Base-by-base conservation (phyloP, 2,797 vertebrate species). In the Sebastes dallii region DNA sequence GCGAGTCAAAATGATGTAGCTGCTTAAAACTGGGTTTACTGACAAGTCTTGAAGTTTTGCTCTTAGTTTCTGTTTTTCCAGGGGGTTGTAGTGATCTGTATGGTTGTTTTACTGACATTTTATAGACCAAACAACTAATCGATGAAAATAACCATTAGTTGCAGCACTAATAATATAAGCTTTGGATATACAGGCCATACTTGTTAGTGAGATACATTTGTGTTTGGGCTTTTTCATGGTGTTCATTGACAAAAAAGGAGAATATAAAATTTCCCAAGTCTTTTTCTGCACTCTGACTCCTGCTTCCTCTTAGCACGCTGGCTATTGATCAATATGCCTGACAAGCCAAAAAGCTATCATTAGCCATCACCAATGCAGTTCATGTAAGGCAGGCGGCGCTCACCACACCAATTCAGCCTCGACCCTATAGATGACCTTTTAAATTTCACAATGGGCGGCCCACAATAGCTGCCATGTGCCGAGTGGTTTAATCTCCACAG, bases 401-500 rank as follows among this genome's bases (percentile, higher is more conserved):
- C 74, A 42, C 55, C 52, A 42, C 60, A 86, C 56, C 77, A 83
- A 88, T 82, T 89, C 90, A 90, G 80, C 85, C 77, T 7, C 84
- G 91, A 93, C 91, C 92, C 93, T 78, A 83, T 77, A 92, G 93
- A 87, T 91, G 96, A 97, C 96, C 97, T 96, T 96, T 95, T 94
- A 90, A 93, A 94, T 95, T 95, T 96, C 82, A 95, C 95, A 96
- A 95, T 95, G 93, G 94, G 92, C 91, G 91, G 95, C 93, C 91
- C 93, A 95, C 95, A 96, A 95, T 95, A 93, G 91, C 68, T 90
- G 95, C 94, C 97, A 97, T 96, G 96, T 95, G 96, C 92, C 94
- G 94, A 94, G 96, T 96, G 93, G 96, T 91, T 93, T 97, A 93
- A 95, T 96, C 96, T 95, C 96, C 95, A 95, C 93, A 93, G 93